Evolutionary conservation across 1,140 invertebrate species (phyloP), one percentile per base, ranked within the genome.

Genomic region (Euwallacea fornicatus): DNA sequence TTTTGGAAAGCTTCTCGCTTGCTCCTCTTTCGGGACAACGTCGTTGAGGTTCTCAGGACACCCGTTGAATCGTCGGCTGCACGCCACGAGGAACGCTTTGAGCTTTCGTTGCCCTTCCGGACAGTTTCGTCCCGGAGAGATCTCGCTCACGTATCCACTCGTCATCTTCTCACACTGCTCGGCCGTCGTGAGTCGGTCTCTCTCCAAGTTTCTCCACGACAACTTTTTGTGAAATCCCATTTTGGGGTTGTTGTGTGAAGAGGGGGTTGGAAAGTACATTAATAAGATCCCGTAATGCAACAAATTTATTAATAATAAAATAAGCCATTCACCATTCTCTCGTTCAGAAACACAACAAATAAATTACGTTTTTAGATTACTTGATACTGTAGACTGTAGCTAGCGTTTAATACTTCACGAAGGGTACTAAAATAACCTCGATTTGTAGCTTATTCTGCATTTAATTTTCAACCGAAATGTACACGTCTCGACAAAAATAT

Each of bases 341-440:
- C 33, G 42, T n/a, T 41, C n/a, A 61, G 42, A 61, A 61, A 58
- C 21, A 61, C 59, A 61, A 61, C 42, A 61, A 61, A 61, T 61
- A 61, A 61, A 61, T 61, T 15, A 61, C 6, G 21, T 58, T 43
- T 42, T 61, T 61, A 42, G 42, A 61, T 42, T 61, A 61, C 59
- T 61, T 42, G 59, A n/a, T 11, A 16, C 11, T n/a, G 13, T 41
- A 60, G 16, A 1, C 16, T 21, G 16, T 43, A 43, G 42, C 16
- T 41, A 9, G 6, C 7, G 9, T 11, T 41, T 61, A 61, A 61
- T 42, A 43, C 3, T 10, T 43, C 42, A 33, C 4, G 21, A 33
- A 33, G 10, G 7, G 11, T 11, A 43, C 42, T 42, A 61, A 61
- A 61, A 42, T 61, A 43, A 42, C 6, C 11, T 41, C n/a, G 15